Evolutionary conservation across 2,888 invertebrate genomes (phyloP).

Genomic region (Campoplex nolae): DNA sequence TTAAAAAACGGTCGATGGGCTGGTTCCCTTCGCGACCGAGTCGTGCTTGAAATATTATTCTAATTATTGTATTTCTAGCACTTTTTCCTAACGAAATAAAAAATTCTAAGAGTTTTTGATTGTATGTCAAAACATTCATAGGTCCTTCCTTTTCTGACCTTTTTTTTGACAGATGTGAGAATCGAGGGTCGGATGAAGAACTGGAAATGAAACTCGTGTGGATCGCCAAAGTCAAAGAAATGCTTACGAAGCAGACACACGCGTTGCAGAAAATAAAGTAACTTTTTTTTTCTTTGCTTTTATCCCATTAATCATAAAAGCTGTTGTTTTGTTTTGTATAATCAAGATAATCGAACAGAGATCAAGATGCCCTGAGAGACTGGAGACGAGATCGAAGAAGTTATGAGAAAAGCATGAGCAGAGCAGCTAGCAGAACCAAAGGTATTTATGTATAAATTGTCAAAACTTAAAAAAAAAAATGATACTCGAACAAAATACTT

Average conservation of each 20-base stretch:
- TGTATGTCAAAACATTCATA: neutral
- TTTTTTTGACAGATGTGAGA: conserved; percentile 73
- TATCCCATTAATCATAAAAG: neutral
- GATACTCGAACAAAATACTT: too few relatives aligned
- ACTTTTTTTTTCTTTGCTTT: conserved; percentile 61
- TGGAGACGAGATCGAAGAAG: conserved; percentile 86
- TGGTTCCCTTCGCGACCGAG: conserved; percentile 61
- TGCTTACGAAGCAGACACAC: conserved; percentile 86
- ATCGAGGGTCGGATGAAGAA: conserved; percentile 66
- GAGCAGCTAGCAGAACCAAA: conserved; percentile 77
- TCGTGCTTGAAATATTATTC: conserved; percentile 29
- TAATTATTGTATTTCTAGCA: conserved; percentile 13
- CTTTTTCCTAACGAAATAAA: conserved; percentile 39
- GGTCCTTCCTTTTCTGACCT: neutral
- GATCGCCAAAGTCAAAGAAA: conserved; percentile 86
- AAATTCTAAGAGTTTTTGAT: conserved; percentile 13
- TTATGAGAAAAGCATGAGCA: conserved; percentile 75
- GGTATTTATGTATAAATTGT: conserved; percentile 70
- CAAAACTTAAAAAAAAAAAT: too few relatives aligned
- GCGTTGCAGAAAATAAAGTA: conserved; percentile 88
- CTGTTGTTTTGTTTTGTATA: neutral
- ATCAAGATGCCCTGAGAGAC: conserved; percentile 85
- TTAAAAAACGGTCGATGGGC: conserved; percentile 63
- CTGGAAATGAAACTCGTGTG: conserved; percentile 81
- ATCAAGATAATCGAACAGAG: conserved; percentile 69